Percentiles rank a stretch among this genome's conserved stretches.
phyloP scores from a whole-genome alignment of 2,113 vertebrate species.

The Grammomys dolichurus region DNA sequence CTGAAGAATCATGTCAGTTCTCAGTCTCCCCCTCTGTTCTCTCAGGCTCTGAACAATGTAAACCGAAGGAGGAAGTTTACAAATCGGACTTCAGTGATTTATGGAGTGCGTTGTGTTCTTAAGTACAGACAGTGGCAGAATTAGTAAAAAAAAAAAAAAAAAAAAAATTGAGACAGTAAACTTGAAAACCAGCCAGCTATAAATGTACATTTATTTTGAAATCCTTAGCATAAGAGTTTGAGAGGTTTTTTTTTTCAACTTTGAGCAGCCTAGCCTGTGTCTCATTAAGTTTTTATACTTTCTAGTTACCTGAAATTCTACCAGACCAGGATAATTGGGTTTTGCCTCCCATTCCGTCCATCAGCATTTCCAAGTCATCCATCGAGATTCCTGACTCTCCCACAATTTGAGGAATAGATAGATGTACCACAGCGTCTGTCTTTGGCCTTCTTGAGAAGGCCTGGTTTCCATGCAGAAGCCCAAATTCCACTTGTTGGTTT shows the following conservation, averaged over 20 bases:
- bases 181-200: conserved; percentile 47
- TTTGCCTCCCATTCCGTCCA: background rate
- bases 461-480: background rate
- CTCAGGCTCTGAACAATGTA: conserved; percentile 3
- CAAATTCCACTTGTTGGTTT: background rate
- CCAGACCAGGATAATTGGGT: conserved; percentile 37
- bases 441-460: background rate
- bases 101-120: conserved; percentile 3
- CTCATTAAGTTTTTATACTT: conserved; percentile 38
- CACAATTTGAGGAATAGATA: background rate
- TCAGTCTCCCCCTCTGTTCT: background rate
- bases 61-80: background rate
- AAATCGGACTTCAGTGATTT: conserved; percentile 12
- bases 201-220: conserved; percentile 60
- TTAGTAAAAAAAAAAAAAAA: conserved; percentile 1
- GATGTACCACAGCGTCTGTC: background rate
- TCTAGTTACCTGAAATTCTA: conserved; percentile 22
- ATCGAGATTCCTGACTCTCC: background rate
- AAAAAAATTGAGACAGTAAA: conserved; percentile 17
- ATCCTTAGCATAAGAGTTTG: conserved; percentile 16
- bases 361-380: conserved; percentile 18
- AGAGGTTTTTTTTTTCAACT: conserved; percentile 36
- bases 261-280: conserved; percentile 39
- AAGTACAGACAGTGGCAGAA: conserved; percentile 15
- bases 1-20: background rate